A percentile compares a stretch with the other conserved stretches of the same genome.
phyloP scores from a whole-genome alignment of 2,888 invertebrate genomes.

The Carabus problematicus region DNA sequence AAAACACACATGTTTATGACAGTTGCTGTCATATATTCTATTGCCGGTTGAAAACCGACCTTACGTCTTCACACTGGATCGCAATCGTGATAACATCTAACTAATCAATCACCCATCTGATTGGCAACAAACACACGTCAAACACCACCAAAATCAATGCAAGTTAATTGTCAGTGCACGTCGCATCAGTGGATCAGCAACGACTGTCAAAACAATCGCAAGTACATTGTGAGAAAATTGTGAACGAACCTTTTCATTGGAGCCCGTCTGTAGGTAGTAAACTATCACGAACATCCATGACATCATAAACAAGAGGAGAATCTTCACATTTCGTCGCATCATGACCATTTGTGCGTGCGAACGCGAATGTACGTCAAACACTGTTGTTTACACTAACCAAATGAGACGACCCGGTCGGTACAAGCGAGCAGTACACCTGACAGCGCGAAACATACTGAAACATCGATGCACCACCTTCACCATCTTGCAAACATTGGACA shows the following conservation, averaged over 20 bases:
- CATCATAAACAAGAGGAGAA: conserved; percentile 66
- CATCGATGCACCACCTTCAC: conserved; percentile 36
- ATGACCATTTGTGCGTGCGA: conserved; percentile 43
- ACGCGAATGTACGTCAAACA: conserved; percentile 23
- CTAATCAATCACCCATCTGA: no score
- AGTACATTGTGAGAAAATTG: conserved; percentile 18
- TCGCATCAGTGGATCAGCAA: no score
- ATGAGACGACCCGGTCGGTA: conserved; percentile 27
- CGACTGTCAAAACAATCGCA: not conserved
- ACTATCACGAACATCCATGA: conserved; percentile 71
- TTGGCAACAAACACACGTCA: no score
- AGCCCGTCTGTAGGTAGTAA: conserved; percentile 67
- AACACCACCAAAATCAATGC: conserved; percentile 22
- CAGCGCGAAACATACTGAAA: conserved; percentile 34
- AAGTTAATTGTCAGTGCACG: conserved; percentile 20
- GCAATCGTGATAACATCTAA: no score
- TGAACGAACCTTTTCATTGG: conserved; percentile 63
- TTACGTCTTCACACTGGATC: no score
- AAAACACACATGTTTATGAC: conserved; percentile 30
- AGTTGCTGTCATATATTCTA: conserved; percentile 16
- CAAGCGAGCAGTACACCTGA: conserved; percentile 14
- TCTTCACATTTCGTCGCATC: conserved; percentile 70
- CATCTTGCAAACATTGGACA: conserved; percentile 31
- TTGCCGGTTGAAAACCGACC: no score
- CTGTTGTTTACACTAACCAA: conserved; percentile 36